Evolutionary conservation across 2,113 vertebrate genomes (phyloP).

Genomic region (Coturnix japonica): DNA sequence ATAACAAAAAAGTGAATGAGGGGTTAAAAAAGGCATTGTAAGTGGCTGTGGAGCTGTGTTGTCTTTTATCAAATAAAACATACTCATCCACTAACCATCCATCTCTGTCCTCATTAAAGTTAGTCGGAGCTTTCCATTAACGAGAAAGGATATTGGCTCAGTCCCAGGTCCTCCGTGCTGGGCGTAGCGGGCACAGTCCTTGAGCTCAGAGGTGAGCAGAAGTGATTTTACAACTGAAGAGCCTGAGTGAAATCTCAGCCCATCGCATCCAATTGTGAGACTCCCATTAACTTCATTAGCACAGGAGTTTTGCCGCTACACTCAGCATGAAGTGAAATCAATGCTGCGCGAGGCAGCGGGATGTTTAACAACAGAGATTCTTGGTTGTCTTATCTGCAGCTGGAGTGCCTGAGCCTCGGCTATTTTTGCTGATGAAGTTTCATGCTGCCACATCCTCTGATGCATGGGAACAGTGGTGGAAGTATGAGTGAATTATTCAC

Average conservation of each 20-base stretch:
- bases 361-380: slow-evolving; percentile 33
- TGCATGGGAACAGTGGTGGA: not conserved
- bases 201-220: slow-evolving; percentile 54
- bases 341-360: not conserved
- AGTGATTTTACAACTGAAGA: slow-evolving; percentile 25
- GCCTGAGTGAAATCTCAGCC: slow-evolving; percentile 2
- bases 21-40: not conserved
- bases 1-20: not conserved
- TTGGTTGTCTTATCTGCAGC: not conserved
- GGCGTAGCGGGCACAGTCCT: slow-evolving; percentile 2
- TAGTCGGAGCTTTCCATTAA: slow-evolving; percentile 38
- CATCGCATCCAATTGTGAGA: not conserved
- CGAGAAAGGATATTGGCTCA: slow-evolving; percentile 33
- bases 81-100: not conserved
- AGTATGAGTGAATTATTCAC: not conserved
- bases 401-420: not conserved
- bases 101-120: slow-evolving; percentile 32
- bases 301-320: slow-evolving; percentile 16
- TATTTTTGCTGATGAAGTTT: not conserved
- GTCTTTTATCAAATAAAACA: not conserved
- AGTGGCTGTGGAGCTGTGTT: not conserved
- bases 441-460: not conserved
- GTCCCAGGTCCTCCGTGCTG: not conserved
- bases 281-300: slow-evolving; percentile 26
- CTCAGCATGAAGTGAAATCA: slow-evolving; percentile 32